Evolutionary conservation across 1,140 invertebrate species (phyloP), one percentile per base, ranked within the genome.

Genomic region (Danaus plexippus): DNA sequence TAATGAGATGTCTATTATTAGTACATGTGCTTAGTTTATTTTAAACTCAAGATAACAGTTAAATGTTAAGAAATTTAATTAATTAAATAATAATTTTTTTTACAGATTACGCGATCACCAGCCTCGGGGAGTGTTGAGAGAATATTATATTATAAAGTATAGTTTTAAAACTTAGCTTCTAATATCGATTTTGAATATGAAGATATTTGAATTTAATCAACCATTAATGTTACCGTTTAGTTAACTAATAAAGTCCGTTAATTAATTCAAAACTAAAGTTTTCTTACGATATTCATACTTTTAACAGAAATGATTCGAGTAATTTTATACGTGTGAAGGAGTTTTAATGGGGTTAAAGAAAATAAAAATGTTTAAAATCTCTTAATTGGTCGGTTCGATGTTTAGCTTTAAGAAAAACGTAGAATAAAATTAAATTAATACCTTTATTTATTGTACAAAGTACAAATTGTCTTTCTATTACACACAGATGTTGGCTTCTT

Each of bases 71-170:
- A 49, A 18, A 49, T 51, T n/a, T 43, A 13, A 48, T 13, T 9
- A 51, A 52, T 52, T 13, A 40, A 9, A 12, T 40, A 5, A 12
- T 48, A 11, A 11, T 61, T 52, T 63, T 47, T 54, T 44, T 80
- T 80, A 13, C 77, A 85, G 81, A 81, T 69, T 85, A 85, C 57
- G 81, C 81, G 32, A 80, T 85, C 42, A 81, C 81, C 12, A 77
- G 77, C 55, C 62, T 81, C 13, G 81, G 81, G 13, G 81, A 80
- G 64, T 85, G 81, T 64, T 85, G 74, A 82, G 40, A 40, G 15
- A 53, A 44, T 11, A 15, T 52, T 52, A 3, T 12, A 32, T 32
- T 32, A 22, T 32, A 32, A 32, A 32, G 7, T 32, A 32, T 3
- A 6, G 22, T 32, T 32, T 32, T 32, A 32, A 32, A 7, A 32